Base-by-base conservation (phyloP, 2,797 vertebrate species). In the Cyprinodon diabolis region DNA sequence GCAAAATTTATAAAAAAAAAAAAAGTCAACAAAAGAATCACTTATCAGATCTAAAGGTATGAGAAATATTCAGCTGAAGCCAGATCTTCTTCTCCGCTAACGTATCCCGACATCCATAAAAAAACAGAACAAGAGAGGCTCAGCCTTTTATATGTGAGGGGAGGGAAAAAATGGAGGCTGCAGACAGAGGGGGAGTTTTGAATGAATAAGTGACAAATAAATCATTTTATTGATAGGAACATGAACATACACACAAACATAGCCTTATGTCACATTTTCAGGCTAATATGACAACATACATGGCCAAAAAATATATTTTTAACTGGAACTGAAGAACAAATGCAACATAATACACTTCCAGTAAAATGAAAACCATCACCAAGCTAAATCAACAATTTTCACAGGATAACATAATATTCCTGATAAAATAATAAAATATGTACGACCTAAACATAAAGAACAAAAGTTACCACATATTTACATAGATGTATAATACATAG, bases 151-250 rank as follows among this genome's bases (percentile, higher is more conserved):
- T 84, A 35, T 78, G 68, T 11, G 62, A 75, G 40, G 76, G 21
- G 78, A 52, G 77, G 60, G 70, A 8, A 10, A 40, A 0, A n/a
- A 23, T 6, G 7, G 19, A 62, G 40, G 9, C 25, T 40, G 54
- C 12, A 30, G 37, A 13, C 19, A 15, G 68, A 43, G 37, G 0
- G n/a, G n/a, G 25, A 19, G 14, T 1, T 19, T 19, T 8, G 57
- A 11, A 9, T 58, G 10, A 10, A 49, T 21, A 4, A 54, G 23
- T 52, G 19, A 69, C 37, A 48, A 66, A 51, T 19, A 30, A 69
- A 30, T 63, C 37, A 40, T 30, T 93, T 92, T 96, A 96, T 96
- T 97, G 95, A 88, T 94, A 95, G 93, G 95, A 96, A 96, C 96
- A 95, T 93, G 96, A 93, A 96, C 92, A 94, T 90, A 93, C 93